These are phyloP conservation scores for Scaptomyza graminum DNA, from an alignment of 1,140 invertebrate genomes.

Conservation along the genomic window DNA sequence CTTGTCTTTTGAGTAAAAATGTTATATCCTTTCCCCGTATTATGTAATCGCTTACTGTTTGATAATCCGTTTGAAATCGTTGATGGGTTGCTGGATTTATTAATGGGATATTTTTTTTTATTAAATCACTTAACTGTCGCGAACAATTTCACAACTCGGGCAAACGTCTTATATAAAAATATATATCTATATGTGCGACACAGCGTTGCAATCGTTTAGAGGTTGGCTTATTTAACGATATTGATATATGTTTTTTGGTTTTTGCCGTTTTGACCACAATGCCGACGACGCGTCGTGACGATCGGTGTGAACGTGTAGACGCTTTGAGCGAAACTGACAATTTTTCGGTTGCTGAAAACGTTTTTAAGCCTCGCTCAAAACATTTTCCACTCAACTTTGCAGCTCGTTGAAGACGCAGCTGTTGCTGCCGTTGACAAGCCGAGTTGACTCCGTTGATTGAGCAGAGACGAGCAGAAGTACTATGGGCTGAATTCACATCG, in stretches of 20 bases:
- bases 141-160: slow-evolving; percentile 43
- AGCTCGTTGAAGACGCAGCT: slow-evolving; percentile 36
- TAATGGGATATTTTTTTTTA: background rate
- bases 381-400: slow-evolving; percentile 42
- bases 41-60: slow-evolving; percentile 47
- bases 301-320: slow-evolving; percentile 73
- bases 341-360: slow-evolving; percentile 74
- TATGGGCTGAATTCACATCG: background rate
- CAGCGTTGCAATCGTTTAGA: slow-evolving; percentile 35
- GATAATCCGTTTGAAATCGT: slow-evolving; percentile 18
- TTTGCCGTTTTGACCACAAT: slow-evolving; percentile 7
- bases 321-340: slow-evolving; percentile 77
- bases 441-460: slow-evolving; percentile 4
- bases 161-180: slow-evolving; percentile 49
- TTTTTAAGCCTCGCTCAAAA: slow-evolving; percentile 76
- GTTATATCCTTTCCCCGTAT: slow-evolving; percentile 44
- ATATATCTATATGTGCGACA: slow-evolving; percentile 15
- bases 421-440: background rate
- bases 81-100: background rate
- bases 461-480: slow-evolving; percentile 12
- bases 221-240: background rate
- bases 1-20: background rate
- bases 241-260: background rate
- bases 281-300: slow-evolving; percentile 33
- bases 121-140: background rate